Conservation (phyloP, 1,140 invertebrate species). For the Ceratoteleas bidentatus region DNA sequence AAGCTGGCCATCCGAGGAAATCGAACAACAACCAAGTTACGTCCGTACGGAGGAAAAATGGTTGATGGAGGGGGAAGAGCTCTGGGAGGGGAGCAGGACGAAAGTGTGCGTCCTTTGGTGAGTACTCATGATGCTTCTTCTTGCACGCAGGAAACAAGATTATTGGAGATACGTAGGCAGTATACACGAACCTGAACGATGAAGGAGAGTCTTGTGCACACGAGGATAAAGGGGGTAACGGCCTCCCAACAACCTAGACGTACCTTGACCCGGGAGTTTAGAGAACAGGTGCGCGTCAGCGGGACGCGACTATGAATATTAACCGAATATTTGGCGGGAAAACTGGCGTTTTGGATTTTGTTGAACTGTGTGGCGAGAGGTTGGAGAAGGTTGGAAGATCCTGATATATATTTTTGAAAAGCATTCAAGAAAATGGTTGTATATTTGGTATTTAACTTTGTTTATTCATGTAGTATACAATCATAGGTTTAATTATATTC, state of each 20-base stretch:
- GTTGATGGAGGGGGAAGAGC: constrained; percentile 7
- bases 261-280: constrained; percentile 78
- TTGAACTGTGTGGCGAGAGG: not conserved
- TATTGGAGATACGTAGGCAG: constrained; percentile 70
- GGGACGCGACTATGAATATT: constrained; percentile 53
- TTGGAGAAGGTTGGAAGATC: not conserved
- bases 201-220: constrained; percentile 56
- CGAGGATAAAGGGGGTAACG: constrained; percentile 75
- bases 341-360: not conserved
- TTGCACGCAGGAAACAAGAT: constrained; percentile 69
- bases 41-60: constrained; percentile 33
- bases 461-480: too few relatives aligned
- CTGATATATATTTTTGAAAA: too few relatives aligned
- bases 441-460: too few relatives aligned
- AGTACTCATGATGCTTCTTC: constrained; percentile 59
- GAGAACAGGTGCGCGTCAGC: constrained; percentile 78
- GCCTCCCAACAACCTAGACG: constrained; percentile 79
- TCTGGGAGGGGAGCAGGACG: constrained; percentile 6
- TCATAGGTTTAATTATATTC: too few relatives aligned
- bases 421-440: too few relatives aligned
- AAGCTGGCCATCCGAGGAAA: constrained; percentile 53
- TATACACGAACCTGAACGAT: constrained; percentile 58
- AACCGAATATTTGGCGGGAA: not conserved
- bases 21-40: constrained; percentile 59
- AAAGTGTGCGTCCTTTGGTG: constrained; percentile 54